Conservation (phyloP, 2,113 vertebrate genomes). For the Atrichornis clamosus region DNA sequence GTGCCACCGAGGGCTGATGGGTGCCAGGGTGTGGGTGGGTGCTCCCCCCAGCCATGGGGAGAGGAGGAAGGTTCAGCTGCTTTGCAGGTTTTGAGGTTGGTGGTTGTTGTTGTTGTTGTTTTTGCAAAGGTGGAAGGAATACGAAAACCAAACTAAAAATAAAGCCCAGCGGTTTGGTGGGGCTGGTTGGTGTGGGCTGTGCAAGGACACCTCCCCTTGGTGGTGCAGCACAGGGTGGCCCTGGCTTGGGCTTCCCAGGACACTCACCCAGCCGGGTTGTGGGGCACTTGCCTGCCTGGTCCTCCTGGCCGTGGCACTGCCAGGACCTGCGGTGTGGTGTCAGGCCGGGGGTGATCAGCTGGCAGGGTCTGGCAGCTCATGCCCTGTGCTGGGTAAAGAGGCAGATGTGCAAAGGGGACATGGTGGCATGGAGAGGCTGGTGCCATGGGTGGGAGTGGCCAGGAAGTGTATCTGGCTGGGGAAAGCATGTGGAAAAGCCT, state of each 20-base stretch:
- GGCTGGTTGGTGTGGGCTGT: not conserved
- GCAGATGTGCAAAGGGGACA: not conserved
- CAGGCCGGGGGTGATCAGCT: not conserved
- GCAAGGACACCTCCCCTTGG: not conserved
- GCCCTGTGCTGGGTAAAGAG: not conserved
- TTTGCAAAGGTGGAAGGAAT: not conserved
- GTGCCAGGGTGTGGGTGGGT: not conserved
- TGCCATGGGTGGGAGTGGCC: not conserved
- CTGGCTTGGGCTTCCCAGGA: not conserved
- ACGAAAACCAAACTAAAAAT: not conserved
- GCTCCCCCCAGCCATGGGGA: not conserved
- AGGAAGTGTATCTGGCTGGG: not conserved
- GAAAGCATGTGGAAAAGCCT: not conserved
- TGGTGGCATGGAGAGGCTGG: not conserved
- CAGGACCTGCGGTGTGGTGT: not conserved
- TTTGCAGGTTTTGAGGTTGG: not conserved
- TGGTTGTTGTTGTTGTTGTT: not conserved
- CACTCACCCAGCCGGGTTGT: fast-evolving
- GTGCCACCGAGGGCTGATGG: not conserved
- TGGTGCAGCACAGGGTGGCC: fast-evolving
- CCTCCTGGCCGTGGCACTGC: not conserved
- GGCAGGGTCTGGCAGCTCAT: not conserved
- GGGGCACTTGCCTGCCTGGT: not conserved
- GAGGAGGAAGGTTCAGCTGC: not conserved
- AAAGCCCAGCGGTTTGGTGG: not conserved